Evolutionary conservation across 2,797 vertebrate species (phyloP).

Genomic region (Stomatorhinus walkeri): DNA sequence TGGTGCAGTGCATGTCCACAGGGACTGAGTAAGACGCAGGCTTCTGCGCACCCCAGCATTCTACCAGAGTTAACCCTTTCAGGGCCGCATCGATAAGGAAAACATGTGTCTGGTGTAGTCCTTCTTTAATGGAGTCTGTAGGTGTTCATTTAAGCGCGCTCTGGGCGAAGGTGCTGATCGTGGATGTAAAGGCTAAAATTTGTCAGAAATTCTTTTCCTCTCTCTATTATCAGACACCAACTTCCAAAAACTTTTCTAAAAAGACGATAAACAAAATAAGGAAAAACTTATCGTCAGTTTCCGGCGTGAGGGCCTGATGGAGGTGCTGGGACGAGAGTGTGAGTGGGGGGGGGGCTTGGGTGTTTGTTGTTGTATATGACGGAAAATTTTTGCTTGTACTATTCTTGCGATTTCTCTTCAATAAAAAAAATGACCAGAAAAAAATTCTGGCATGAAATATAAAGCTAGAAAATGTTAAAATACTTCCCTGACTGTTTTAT

Average conservation of each 20-base stretch:
- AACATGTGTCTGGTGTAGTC: neutral
- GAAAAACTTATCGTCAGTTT: neutral
- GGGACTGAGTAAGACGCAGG: neutral
- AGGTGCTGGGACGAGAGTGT: neutral
- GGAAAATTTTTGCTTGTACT: neutral
- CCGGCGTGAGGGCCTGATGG: neutral
- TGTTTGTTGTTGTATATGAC: neutral
- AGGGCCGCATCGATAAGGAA: neutral
- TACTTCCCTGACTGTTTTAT: neutral
- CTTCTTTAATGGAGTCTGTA: neutral
- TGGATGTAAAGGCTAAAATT: neutral
- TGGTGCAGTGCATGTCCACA: neutral
- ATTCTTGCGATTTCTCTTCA: neutral
- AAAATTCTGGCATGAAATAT: neutral
- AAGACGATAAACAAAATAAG: neutral
- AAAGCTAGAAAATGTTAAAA: neutral
- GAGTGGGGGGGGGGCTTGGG: no score
- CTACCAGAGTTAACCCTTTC: neutral
- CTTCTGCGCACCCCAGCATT: neutral
- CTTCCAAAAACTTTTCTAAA: neutral
- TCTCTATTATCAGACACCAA: neutral
- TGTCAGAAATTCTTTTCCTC: neutral
- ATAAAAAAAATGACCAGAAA: neutral
- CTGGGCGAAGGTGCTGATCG: neutral
- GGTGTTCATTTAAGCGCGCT: neutral